These are phyloP conservation scores for Nomada fucata DNA, from an alignment of 2,888 invertebrate genomes.

Conservation along the genomic window DNA sequence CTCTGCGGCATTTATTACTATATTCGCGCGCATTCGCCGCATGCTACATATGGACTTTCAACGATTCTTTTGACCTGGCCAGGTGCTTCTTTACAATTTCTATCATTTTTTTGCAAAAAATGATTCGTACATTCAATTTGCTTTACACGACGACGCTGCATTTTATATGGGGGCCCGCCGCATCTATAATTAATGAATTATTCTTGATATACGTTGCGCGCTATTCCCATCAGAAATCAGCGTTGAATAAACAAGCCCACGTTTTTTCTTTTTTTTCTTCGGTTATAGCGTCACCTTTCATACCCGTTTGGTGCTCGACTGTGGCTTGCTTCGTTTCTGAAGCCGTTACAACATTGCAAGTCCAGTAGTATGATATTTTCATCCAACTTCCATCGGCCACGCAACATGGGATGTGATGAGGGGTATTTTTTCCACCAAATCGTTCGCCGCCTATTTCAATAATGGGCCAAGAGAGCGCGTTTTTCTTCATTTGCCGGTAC, in stretches of 20 bases:
- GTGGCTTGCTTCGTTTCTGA: background rate
- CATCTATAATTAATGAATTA: background rate
- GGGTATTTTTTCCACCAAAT: background rate
- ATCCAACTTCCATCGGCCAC: background rate
- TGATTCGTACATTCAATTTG: conserved; percentile 3
- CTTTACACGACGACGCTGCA: background rate
- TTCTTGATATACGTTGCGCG: background rate
- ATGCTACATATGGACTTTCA: background rate
- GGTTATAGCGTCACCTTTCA: background rate
- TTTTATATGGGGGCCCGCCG: background rate
- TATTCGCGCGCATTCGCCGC: background rate
- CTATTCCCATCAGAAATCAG: background rate
- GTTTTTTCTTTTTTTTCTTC: conserved; percentile 5
- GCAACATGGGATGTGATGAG: background rate
- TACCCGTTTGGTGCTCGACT: background rate
- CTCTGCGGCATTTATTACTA: conserved; percentile 6
- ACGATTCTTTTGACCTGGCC: background rate
- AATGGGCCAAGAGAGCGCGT: background rate
- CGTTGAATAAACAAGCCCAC: conserved; percentile 3
- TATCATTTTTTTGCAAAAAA: conserved; percentile 1
- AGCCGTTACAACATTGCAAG: background rate
- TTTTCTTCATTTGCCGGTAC: background rate
- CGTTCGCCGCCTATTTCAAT: background rate
- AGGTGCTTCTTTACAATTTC: background rate
- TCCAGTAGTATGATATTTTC: background rate